Evolutionary conservation across 2,797 vertebrate genomes (phyloP), one percentile per base, ranked within the genome.

Genomic region (Delichon dasypus): DNA sequence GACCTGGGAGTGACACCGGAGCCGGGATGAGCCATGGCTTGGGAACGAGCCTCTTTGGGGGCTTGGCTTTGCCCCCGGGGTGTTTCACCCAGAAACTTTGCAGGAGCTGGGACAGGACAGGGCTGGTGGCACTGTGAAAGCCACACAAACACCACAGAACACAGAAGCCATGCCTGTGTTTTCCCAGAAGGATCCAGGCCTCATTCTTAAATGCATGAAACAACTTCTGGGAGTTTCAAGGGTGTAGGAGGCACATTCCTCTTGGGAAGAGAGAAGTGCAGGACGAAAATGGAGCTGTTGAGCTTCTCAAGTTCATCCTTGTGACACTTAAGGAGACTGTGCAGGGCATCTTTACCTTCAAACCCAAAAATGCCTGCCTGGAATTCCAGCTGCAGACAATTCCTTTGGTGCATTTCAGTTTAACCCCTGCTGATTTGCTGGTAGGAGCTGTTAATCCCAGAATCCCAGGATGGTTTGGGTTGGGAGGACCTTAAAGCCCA

Each of bases 401-500:
- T 50, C 38, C 26, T 71, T 21, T 19, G 40, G 23, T 34, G 42
- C 30, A 2, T 57, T 62, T 73, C 26, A 29, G 0, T 71, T 40
- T 21, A 20, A 53, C 10, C 22, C 0, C 27, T 19, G 20, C 11
- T 2, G 1, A 3, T n/a, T 8, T 10, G 9, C 27, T 61, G 50
- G 15, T 29, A 11, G 25, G 16, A 82, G 42, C 9, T 11, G 32
- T 64, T 71, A 51, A 34, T 84, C 51, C 38, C 84, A 64, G 65
- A 62, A 70, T 70, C 73, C 17, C 15, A 12, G 22, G 11, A 10
- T 60, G 30, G 45, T 42, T 65, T 60, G 58, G 15, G 26, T 15
- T 47, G 60, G 53, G 20, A 60, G 26, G 21, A 38, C 57, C 6
- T 17, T 65, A 65, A 51, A 71, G n/a, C 16, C 5, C 25, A 40